Base-by-base conservation (phyloP, 2,888 invertebrate genomes). In the Hemistola chrysoprasaria region DNA sequence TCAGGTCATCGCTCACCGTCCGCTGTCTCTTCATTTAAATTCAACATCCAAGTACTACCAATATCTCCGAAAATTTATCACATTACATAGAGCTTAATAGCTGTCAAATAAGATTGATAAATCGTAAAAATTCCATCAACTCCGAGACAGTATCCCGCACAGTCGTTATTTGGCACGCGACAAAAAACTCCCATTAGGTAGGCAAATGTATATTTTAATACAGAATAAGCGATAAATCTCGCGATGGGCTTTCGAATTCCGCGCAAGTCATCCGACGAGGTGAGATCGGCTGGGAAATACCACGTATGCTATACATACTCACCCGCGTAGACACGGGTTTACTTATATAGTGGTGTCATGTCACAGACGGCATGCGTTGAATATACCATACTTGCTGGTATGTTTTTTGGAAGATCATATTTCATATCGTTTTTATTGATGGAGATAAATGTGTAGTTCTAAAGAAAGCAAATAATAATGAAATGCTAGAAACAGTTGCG, bases 221-320 rank as follows among this genome's bases (percentile, higher is more conserved):
- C 78, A 83, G 82, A 86, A 85, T 84, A 82, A 80, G 82, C 86
- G 78, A 88, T 87, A 86, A 87, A 88, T 88, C 86, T 85, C 78
- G 74, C 73, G 76, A 81, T 85, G 87, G 83, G 87, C 87, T 88
- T 88, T 87, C 87, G 80, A 88, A 88, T 87, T 86, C 87, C 87
- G 77, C 83, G 76, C 85, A 83, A 85, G 84, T 81, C 81, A 84
- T 72, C 80, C 77, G 76, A 68, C 83, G 78, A 83, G 85, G 83
- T 84, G 85, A 86, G 85, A 83, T 83, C 85, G 84, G 56, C 78
- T 83, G 86, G 87, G 87, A 84, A 88, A 86, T 85, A 86, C 87
- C 87, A 78, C 74, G 43, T 66, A 67, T 71, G 67, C 71, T 76
- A 74, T 72, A 72, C 64, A 64, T 68, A 77, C 64, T 28, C 58